A percentile compares a stretch with the other conserved stretches of the same genome.
Evolutionary conservation across 2,888 invertebrate genomes (phyloP).

Genomic region (Protophormia terraenovae): DNA sequence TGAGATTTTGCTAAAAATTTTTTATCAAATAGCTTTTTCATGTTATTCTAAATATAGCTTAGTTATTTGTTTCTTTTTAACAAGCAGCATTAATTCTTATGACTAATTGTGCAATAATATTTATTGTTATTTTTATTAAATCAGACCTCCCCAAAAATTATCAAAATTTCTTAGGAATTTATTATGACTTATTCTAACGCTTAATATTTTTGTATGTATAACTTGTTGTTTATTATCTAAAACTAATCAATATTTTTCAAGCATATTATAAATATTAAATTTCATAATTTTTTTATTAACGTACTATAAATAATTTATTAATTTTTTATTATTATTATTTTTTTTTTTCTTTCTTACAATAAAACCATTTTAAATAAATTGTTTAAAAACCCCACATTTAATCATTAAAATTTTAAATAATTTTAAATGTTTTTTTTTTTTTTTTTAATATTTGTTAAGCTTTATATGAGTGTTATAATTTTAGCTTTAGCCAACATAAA

Average conservation of each 20-base stretch:
- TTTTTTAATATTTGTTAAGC: not conserved
- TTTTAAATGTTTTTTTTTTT: not conserved
- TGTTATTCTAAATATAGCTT: no score
- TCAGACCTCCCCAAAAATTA: not conserved
- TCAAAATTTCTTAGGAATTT: not conserved
- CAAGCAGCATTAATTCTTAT: no score
- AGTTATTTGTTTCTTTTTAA: no score
- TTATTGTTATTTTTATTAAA: not conserved
- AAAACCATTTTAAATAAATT: not conserved
- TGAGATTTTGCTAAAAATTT: no score
- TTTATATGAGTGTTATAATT: conserved; percentile 24
- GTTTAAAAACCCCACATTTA: conserved; percentile 1
- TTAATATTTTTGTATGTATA: no score
- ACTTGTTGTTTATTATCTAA: not conserved
- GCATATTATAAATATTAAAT: not conserved
- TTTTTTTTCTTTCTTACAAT: not conserved
- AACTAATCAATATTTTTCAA: not conserved
- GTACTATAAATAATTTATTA: not conserved
- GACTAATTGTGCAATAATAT: not conserved
- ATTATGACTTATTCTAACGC: not conserved
- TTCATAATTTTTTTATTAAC: conserved; percentile 1
- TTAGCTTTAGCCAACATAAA: not conserved
- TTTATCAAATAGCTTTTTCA: no score
- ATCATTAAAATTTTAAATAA: conserved; percentile 3
- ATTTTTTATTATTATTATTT: not conserved